Base-by-base conservation (phyloP, 2,888 invertebrate genomes). In the Xestia sexstrigata region DNA sequence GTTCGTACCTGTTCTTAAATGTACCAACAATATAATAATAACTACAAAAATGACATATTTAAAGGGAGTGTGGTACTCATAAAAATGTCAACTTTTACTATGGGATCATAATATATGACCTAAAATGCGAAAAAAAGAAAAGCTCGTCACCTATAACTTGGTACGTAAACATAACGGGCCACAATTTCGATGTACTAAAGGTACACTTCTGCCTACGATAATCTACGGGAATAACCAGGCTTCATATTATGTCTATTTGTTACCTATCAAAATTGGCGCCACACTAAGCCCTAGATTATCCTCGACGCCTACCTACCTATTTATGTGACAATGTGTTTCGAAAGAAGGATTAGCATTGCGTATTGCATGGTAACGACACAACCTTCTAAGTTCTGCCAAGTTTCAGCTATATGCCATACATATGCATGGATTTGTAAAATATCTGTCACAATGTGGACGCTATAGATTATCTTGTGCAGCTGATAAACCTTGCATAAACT, bases 341-440 rank as follows among this genome's bases (percentile, higher is more conserved):
- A 65, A 71, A 81, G 11, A 67, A 30, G 58, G 42, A 83, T 79
- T 74, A 62, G 67, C 58, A 49, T 76, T 85, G 73, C 71, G 71
- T 30, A 66, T 69, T 72, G 71, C 69, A 71, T 72, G 68, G 70
- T 69, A 70, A 72, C 74, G 47, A 47, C 7, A 17, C 1, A 77
- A 62, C 74, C 83, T 82, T 85, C 76, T 63, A 17, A 13, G 23
- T 58, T 39, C 65, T 83, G 83, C 83, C 83, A 83, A 83, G 83
- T 63, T 85, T 74, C 77, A 76, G 77, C 23, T 65, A 35, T 70
- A 85, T 45, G 77, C 35, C 58, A 86, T 82, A 72, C 74, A 83
- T 83, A 83, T 83, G 71, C 47, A 86, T 82, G 49, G 39, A 15
- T 58, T 82, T 49, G 62, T 76, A 62, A 82, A 76, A 83, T 76